Evolutionary conservation across 2,113 vertebrate genomes (phyloP), one percentile per base, ranked within the genome.

Genomic region (Leucoraja erinaceus): DNA sequence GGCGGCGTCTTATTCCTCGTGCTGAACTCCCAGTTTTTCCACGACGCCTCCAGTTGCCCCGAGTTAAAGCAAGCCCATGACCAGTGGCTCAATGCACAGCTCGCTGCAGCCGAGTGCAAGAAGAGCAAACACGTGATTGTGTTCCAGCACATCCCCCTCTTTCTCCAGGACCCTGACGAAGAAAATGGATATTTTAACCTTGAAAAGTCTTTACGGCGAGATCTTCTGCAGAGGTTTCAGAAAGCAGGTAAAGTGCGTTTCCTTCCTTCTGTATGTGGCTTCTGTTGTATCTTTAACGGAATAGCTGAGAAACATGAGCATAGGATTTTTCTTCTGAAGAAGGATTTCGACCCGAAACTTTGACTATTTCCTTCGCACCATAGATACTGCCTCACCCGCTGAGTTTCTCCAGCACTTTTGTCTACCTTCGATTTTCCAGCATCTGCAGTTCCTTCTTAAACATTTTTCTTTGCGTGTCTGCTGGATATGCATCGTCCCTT

Each of bases 101-200:
- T 99, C 94, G 95, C 95, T 93, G 3, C 81, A 0, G 97, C 97
- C 0, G 38, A 54, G 84, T 93, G 94, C 93, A 95, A 56, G 33
- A 94, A 79, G 78, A 97, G 96, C 94, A 97, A 94, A 83, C 97
- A 99, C 4, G 90, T 97, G 8, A 75, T 99, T 61, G 95, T 99
- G 90, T 99, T 99, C 95, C 99, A 99, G 95, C 98, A 99, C 95
- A 98, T 99, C 93, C 99, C 98, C 0, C 96, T 99, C 8, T 99
- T 98, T 94, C 94, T 98, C 11, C 94, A 94, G 76, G 95, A 94
- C 0, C 96, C 97, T 0, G 96, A 98, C 0, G 98, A 99, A 95
- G 98, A 98, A 0, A 95, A 99, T 0, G 94, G 97, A 95, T 99
- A 99, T 95, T 99, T 99, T 96, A 99, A 98, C 96, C 95, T 99